Evolutionary conservation across 2,797 vertebrate species (phyloP).

Genomic region (Brotula barbata): DNA sequence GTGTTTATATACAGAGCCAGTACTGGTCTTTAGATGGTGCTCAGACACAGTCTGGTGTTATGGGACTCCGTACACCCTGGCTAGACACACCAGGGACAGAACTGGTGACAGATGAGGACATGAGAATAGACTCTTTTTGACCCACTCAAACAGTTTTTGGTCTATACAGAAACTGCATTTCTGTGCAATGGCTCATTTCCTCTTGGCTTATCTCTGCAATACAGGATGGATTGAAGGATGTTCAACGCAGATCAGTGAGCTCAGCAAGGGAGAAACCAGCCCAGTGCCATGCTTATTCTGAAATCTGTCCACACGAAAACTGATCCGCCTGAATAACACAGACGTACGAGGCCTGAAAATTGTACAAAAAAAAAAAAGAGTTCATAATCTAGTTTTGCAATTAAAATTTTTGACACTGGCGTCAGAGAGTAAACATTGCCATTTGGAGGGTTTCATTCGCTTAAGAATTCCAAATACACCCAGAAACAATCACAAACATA

Average conservation of each 20-base stretch:
- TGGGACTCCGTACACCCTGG: slow-evolving; percentile 36
- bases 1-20: slow-evolving; percentile 67
- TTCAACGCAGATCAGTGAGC: slow-evolving; percentile 43
- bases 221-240: slow-evolving; percentile 38
- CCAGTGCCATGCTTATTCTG: slow-evolving; percentile 23
- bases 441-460: slow-evolving; percentile 48
- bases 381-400: slow-evolving; percentile 14
- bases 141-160: slow-evolving; percentile 33
- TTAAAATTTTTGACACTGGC: slow-evolving; percentile 50
- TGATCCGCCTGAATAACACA: slow-evolving; percentile 30
- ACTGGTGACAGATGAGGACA: slow-evolving; percentile 58
- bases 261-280: slow-evolving; percentile 38
- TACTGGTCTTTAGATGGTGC: slow-evolving; percentile 56
- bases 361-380: not conserved
- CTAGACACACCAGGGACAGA: slow-evolving; percentile 45
- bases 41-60: slow-evolving; percentile 49
- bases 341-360: slow-evolving; percentile 9
- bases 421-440: slow-evolving; percentile 53
- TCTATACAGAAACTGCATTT: slow-evolving; percentile 41
- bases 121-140: slow-evolving; percentile 36
- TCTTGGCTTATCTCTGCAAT: slow-evolving; percentile 37
- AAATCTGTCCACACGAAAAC: slow-evolving; percentile 42
- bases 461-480: slow-evolving; percentile 56
- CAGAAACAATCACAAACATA: slow-evolving; percentile 53
- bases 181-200: slow-evolving; percentile 38